Base-by-base conservation (phyloP, 2,797 vertebrate species). In the Myotis planiceps region DNA sequence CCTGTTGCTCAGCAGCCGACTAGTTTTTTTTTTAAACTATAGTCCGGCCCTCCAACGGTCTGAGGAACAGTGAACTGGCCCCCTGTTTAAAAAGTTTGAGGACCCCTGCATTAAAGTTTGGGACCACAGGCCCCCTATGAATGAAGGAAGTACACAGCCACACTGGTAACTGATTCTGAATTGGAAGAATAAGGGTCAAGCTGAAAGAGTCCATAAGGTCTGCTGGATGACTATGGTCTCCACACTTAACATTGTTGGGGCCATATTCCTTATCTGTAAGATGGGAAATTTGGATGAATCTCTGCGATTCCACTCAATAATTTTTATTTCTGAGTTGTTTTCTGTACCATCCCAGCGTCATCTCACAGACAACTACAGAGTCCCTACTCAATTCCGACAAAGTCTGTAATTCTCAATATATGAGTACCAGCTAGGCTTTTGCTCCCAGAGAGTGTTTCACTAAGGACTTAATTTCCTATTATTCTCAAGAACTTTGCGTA, bases 401-500 rank as follows among this genome's bases (percentile, higher is more conserved):
- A n/a, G 12, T 29, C 25, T 27, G 19, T 25, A 79, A 49, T 84
- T 82, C 25, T 91, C 60, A 65, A 16, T 19, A 72, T n/a, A 12
- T 47, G 37, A 93, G 47, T 18, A 32, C 25, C 45, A 74, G 1
- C 27, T 51, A 88, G 45, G 15, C 6, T 4, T 63, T 84, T 81
- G 29, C 34, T 90, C 21, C n/a, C 45, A 18, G 7, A 29, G 5
- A 29, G 16, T n/a, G 53, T 80, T 86, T 94, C 23, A 69, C 65
- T 58, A 90, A 92, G 69, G 91, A 84, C 90, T 91, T 79, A 94
- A 93, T 86, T 96, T 97, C 49, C 49, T 92, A 92, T 95, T 95
- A 92, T 82, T 97, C 78, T 92, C 37, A 53, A 71, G 79, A 92
- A 94, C n/a, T 96, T 93, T 95, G 51, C 65, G 34, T 81, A 94